Evolutionary conservation across 2,113 vertebrate species (phyloP).

Genomic region (Neolamprologus falcicula): DNA sequence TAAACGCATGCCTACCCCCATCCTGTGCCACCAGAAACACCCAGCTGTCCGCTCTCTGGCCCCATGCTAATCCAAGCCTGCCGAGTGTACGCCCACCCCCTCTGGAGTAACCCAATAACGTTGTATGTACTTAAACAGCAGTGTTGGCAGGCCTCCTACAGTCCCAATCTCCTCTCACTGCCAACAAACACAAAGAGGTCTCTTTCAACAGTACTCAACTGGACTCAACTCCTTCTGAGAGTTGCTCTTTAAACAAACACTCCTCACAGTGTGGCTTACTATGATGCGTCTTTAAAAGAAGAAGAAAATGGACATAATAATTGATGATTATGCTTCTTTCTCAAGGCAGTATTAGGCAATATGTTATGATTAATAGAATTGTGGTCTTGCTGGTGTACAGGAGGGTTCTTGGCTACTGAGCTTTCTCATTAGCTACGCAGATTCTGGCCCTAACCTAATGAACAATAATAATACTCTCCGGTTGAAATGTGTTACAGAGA

Average conservation of each 20-base stretch:
- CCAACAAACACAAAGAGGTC: constrained; percentile 68
- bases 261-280: neutral
- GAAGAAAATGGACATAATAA: neutral
- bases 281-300: constrained; percentile 9
- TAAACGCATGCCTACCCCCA: neutral
- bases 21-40: constrained; percentile 24
- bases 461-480: constrained; percentile 63
- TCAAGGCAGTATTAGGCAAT: constrained; percentile 62
- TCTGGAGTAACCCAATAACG: constrained; percentile 75
- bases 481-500: constrained; percentile 58
- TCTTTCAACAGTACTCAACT: constrained; percentile 46
- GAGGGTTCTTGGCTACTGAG: constrained; percentile 38
- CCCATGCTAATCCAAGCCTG: constrained; percentile 8
- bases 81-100: constrained; percentile 53
- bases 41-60: constrained; percentile 35
- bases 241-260: constrained; percentile 60
- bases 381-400: constrained; percentile 52
- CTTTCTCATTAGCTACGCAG: constrained; percentile 64
- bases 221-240: constrained; percentile 53
- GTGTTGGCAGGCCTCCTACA: constrained; percentile 64
- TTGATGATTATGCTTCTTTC: constrained; percentile 41
- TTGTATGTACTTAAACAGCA: constrained; percentile 76
- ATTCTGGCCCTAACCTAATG: constrained; percentile 61
- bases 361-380: constrained; percentile 65
- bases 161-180: constrained; percentile 44